Conservation (phyloP, 2,888 invertebrate species). For the Apamea monoglypha region DNA sequence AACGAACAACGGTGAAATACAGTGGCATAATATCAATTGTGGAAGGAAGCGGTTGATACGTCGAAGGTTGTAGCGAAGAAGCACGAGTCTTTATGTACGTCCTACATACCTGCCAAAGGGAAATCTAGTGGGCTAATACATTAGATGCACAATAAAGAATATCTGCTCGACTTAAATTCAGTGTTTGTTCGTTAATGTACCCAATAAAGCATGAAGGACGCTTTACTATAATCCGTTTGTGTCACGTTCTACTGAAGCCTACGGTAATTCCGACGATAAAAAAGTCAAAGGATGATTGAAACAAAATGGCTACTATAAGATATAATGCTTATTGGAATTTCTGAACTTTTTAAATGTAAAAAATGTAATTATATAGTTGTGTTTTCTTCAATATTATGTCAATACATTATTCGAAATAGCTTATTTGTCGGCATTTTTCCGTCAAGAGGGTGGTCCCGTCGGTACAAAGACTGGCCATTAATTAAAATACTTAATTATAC, state of each 20-base stretch:
- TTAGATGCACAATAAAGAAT: background rate
- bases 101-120: background rate
- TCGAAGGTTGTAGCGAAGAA: background rate
- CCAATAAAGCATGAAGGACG: slow-evolving; percentile 30
- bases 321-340: background rate
- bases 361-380: background rate
- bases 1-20: background rate
- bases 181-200: background rate
- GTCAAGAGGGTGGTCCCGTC: slow-evolving; percentile 58
- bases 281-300: background rate
- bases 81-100: background rate
- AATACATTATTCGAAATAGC: background rate
- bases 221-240: slow-evolving; percentile 18
- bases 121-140: background rate
- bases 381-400: background rate
- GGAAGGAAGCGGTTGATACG: background rate
- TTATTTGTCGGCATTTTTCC: slow-evolving; percentile 41
- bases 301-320: background rate
- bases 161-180: background rate
- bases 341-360: background rate
- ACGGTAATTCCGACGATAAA: slow-evolving; percentile 16
- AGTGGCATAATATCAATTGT: background rate
- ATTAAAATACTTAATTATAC: slow-evolving; percentile 75
- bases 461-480: slow-evolving; percentile 65
- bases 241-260: slow-evolving; percentile 38